Conservation (phyloP, 2,113 vertebrate genomes). For the Onychorhynchus coronatus region DNA sequence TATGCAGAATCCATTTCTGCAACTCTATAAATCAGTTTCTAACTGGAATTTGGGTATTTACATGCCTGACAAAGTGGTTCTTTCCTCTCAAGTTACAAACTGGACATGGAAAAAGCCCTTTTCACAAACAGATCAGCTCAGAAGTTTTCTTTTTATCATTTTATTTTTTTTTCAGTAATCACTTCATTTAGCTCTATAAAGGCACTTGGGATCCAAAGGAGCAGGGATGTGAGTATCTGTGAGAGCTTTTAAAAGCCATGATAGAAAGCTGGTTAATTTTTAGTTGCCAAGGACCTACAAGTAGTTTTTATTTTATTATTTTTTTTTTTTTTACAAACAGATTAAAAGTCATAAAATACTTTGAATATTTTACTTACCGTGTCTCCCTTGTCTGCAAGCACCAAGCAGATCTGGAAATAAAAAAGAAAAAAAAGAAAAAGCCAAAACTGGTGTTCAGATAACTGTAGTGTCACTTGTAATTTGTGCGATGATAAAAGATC, state of each 20-base stretch:
- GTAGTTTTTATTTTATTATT: background rate
- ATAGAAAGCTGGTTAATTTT: background rate
- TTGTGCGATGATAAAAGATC: background rate
- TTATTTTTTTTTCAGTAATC: background rate
- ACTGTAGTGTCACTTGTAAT: background rate
- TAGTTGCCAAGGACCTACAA: background rate
- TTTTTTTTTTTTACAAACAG: background rate
- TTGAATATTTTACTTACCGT: background rate
- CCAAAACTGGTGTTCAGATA: background rate
- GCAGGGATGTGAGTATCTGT: background rate
- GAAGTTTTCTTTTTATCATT: background rate
- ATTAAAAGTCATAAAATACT: background rate
- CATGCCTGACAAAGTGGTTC: background rate
- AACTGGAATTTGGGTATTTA: background rate
- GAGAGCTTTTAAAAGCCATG: background rate
- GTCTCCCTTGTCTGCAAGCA: background rate
- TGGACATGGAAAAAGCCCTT: background rate
- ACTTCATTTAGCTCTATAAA: background rate
- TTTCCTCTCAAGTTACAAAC: background rate
- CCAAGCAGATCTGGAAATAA: background rate
- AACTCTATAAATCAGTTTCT: background rate
- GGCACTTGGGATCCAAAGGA: background rate
- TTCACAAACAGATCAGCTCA: background rate
- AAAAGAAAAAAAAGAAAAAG: background rate
- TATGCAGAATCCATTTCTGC: background rate